Conservation (phyloP, 2,797 vertebrate genomes). For the Zenarchopterus dispar region DNA sequence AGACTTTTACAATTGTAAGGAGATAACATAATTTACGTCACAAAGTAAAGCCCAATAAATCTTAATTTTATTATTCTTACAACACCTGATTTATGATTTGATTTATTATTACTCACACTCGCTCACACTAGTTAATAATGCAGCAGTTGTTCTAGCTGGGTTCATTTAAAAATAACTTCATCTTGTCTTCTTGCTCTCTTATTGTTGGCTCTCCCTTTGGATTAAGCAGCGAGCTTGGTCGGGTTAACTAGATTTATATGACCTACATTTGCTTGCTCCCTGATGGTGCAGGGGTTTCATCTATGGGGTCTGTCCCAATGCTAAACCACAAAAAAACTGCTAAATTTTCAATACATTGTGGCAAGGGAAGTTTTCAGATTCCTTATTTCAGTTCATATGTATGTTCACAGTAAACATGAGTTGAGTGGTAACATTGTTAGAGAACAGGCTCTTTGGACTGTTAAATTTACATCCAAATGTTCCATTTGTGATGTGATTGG, state of each 20-base stretch:
- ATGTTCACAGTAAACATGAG: too few species aligned
- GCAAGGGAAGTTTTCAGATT: too few species aligned
- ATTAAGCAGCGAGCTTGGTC: neutral
- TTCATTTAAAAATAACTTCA: constrained; percentile 8
- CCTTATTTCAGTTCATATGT: too few species aligned
- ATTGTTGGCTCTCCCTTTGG: constrained; percentile 7
- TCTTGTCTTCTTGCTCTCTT: constrained; percentile 9
- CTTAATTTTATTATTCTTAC: too few species aligned
- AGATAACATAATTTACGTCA: too few species aligned
- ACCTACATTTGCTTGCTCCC: neutral
- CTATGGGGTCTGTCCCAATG: neutral
- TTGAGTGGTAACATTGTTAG: too few species aligned
- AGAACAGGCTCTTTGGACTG: too few species aligned
- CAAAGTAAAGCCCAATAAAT: too few species aligned
- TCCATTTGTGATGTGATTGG: too few species aligned
- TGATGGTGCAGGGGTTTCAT: neutral
- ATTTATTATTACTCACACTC: neutral
- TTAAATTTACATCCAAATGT: too few species aligned
- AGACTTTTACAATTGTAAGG: too few species aligned
- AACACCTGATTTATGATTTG: constrained; percentile 4
- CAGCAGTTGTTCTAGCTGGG: neutral
- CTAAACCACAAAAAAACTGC: neutral
- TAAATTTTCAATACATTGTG: too few species aligned
- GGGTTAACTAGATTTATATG: constrained; percentile 17
- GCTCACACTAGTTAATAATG: constrained; percentile 6